These are phyloP conservation scores for Rattus rattus DNA, from an alignment of 2,113 vertebrate genomes.

Conservation along the genomic window DNA sequence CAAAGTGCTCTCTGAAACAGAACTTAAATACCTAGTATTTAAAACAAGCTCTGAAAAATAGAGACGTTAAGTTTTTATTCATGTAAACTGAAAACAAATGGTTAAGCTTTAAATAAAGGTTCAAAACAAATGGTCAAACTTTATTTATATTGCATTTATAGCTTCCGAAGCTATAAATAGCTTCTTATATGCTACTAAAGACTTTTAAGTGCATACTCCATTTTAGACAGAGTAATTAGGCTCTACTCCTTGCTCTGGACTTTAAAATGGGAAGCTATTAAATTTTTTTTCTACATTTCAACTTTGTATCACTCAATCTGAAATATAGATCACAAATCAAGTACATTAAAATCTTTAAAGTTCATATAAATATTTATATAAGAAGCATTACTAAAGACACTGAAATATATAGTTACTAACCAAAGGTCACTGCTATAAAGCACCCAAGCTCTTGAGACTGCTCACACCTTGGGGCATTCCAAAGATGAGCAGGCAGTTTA, in stretches of 20 bases:
- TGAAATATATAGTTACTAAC: neutral
- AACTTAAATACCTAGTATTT: neutral
- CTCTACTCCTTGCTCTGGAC: neutral
- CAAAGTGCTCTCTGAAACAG: conserved; percentile 26
- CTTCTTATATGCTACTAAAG: neutral
- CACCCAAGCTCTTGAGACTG: neutral
- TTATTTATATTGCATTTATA: neutral
- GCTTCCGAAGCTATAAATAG: neutral
- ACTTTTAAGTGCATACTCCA: neutral
- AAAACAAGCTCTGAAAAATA: conserved; percentile 16
- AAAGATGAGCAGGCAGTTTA: neutral
- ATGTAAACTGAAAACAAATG: neutral
- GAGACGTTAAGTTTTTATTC: neutral
- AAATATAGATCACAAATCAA: neutral
- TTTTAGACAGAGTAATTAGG: neutral
- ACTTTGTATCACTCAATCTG: neutral
- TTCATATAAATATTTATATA: neutral
- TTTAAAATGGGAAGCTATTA: neutral
- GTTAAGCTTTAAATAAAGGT: neutral
- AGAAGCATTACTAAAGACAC: neutral
- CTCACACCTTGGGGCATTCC: neutral
- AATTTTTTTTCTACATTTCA: neutral
- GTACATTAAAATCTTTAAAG: neutral
- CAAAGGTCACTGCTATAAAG: neutral
- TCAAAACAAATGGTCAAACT: neutral